Evolutionary conservation across 2,113 vertebrate species (phyloP).

Genomic region (Myxocyprinus asiaticus): DNA sequence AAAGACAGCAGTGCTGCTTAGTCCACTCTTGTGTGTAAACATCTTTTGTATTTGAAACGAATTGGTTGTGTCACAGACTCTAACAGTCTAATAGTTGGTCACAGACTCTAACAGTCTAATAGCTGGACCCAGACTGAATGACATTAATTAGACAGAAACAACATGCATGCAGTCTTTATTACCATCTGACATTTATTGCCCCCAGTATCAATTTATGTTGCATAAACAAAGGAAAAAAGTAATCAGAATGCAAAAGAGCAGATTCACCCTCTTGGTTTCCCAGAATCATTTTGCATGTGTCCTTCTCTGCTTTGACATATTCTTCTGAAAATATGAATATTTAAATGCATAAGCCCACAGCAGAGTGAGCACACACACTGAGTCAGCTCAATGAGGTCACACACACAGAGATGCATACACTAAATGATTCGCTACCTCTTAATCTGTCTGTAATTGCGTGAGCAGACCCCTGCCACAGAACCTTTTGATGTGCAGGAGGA

Average conservation of each 20-base stretch:
- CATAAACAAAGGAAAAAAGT: too few species aligned
- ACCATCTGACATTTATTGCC: conserved; percentile 3
- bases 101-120: too few species aligned
- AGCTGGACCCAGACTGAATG: background rate
- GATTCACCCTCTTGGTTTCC: background rate
- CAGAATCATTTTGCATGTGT: background rate
- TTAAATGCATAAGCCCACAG: too few species aligned
- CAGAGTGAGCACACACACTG: background rate
- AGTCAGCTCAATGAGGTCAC: too few species aligned
- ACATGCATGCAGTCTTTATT: background rate
- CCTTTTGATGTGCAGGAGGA: conserved; percentile 48
- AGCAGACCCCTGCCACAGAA: conserved; percentile 1
- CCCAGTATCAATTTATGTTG: background rate
- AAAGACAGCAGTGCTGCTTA: background rate
- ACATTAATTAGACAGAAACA: background rate
- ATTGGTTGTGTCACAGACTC: background rate
- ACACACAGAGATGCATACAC: too few species aligned
- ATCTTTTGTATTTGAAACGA: background rate
- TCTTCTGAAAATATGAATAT: background rate
- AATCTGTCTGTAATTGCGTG: background rate
- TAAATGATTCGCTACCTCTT: too few species aligned
- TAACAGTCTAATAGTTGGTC: background rate
- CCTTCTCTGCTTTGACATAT: conserved; percentile 7
- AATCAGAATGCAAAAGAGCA: background rate
- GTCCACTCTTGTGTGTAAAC: background rate